Conservation (phyloP, 2,797 vertebrate genomes). For the Florisuga fusca region DNA sequence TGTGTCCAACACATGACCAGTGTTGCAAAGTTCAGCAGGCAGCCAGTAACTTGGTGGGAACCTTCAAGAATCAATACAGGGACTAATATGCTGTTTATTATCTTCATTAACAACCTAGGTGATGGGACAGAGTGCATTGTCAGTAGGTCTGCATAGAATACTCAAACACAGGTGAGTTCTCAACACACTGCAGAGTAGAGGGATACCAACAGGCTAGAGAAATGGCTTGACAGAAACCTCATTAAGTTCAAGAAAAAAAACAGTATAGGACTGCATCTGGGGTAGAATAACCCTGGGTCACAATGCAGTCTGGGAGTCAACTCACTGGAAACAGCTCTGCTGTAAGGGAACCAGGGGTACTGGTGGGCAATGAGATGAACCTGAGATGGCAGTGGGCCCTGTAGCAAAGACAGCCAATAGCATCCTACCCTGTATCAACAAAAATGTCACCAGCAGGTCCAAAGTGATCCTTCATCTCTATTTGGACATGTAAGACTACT, state of each 20-base stretch:
- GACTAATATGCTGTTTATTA: accelerated
- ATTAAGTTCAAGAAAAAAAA: neutral
- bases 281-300: neutral
- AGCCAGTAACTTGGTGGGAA: neutral
- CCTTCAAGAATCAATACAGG: accelerated
- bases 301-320: neutral
- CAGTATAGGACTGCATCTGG: neutral
- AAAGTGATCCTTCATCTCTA: neutral
- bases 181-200: accelerated
- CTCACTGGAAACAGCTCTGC: neutral
- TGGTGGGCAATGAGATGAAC: neutral
- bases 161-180: accelerated
- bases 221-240: neutral
- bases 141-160: neutral
- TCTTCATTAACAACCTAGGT: neutral
- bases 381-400: accelerated
- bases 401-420: neutral
- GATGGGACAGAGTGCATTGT: neutral
- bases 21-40: neutral
- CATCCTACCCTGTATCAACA: neutral
- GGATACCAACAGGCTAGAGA: neutral
- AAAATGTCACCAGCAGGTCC: neutral
- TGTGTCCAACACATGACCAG: neutral
- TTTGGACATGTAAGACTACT: neutral
- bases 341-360: neutral